Percentiles rank a stretch among this genome's conserved stretches.
phyloP scores from a whole-genome alignment of 2,888 invertebrate species.

The Cryptus viduatorius region DNA sequence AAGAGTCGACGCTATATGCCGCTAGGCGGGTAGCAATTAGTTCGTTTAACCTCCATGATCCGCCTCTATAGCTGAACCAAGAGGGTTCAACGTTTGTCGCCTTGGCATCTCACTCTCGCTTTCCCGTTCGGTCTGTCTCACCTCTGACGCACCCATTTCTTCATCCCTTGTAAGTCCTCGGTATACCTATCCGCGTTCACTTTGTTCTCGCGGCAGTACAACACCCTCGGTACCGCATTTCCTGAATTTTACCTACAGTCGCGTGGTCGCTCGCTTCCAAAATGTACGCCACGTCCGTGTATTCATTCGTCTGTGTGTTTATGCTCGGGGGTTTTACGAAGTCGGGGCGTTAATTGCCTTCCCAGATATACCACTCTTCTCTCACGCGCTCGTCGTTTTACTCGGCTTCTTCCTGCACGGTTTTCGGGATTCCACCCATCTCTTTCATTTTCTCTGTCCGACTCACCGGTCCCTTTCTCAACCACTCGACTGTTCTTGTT shows the following conservation, averaged over 20 bases:
- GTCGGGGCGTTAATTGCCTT: slow-evolving; percentile 83
- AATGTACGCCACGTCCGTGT: slow-evolving; percentile 2
- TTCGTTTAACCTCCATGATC: slow-evolving; percentile 66
- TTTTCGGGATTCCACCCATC: slow-evolving; percentile 28
- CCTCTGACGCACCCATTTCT: slow-evolving; percentile 25
- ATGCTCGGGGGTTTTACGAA: slow-evolving; percentile 76
- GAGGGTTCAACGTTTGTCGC: slow-evolving; percentile 42
- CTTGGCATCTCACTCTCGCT: slow-evolving; percentile 30
- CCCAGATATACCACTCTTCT: slow-evolving; percentile 73
- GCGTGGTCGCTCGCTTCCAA: neutral
- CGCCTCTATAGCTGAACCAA: slow-evolving; percentile 7
- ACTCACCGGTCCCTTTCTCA: slow-evolving; percentile 20
- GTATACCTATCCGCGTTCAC: slow-evolving; percentile 17
- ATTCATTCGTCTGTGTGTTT: neutral
- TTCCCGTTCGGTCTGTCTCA: slow-evolving; percentile 7
- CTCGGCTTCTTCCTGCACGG: slow-evolving; percentile 38
- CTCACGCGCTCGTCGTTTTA: slow-evolving; percentile 49
- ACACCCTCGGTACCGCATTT: slow-evolving; percentile 15
- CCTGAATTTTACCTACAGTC: slow-evolving; percentile 22
- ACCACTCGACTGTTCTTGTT: slow-evolving; percentile 32
- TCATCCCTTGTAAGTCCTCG: slow-evolving; percentile 11
- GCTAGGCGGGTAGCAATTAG: slow-evolving; percentile 72
- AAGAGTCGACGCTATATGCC: slow-evolving; percentile 7
- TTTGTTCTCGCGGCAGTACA: slow-evolving; percentile 23
- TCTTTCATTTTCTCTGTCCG: slow-evolving; percentile 29